These are phyloP conservation scores for Anthoptus insignis DNA, from an alignment of 2,888 invertebrate genomes.

Conservation along the genomic window DNA sequence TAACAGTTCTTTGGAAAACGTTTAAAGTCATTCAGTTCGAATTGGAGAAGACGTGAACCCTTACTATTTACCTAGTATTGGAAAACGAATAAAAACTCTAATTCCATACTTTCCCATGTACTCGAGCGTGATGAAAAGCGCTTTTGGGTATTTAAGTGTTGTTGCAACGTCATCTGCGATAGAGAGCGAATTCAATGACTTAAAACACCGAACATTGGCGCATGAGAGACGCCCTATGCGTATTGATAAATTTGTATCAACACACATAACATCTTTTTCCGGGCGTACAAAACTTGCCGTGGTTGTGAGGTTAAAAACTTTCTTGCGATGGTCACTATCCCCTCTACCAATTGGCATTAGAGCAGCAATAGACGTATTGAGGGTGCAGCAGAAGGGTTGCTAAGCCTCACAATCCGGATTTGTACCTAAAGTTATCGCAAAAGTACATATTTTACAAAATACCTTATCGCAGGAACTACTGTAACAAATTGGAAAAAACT, in stretches of 20 bases:
- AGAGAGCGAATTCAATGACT: not conserved
- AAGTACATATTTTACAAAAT: too few species aligned
- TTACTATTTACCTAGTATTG: not conserved
- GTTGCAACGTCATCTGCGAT: not conserved
- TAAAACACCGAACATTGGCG: too few species aligned
- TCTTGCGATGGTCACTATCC: too few species aligned
- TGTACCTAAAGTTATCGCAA: too few species aligned
- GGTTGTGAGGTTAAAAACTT: too few species aligned
- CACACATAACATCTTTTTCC: slow-evolving; percentile 4
- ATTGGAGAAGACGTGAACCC: not conserved
- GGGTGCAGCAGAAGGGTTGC: too few species aligned
- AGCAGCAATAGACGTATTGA: too few species aligned
- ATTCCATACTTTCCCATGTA: not conserved
- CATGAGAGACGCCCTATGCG: slow-evolving; percentile 12
- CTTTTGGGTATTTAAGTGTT: not conserved
- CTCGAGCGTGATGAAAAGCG: not conserved
- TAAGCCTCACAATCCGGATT: too few species aligned
- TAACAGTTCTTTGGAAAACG: not conserved
- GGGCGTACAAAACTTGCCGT: not conserved
- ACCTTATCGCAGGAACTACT: too few species aligned
- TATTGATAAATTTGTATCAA: slow-evolving; percentile 1
- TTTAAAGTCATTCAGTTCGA: not conserved
- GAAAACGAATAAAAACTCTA: not conserved
- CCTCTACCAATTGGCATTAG: too few species aligned
- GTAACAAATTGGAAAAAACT: too few species aligned